Conservation (phyloP, 92 coral and sea anemone genomes). For the Epizoanthus fatuus region DNA sequence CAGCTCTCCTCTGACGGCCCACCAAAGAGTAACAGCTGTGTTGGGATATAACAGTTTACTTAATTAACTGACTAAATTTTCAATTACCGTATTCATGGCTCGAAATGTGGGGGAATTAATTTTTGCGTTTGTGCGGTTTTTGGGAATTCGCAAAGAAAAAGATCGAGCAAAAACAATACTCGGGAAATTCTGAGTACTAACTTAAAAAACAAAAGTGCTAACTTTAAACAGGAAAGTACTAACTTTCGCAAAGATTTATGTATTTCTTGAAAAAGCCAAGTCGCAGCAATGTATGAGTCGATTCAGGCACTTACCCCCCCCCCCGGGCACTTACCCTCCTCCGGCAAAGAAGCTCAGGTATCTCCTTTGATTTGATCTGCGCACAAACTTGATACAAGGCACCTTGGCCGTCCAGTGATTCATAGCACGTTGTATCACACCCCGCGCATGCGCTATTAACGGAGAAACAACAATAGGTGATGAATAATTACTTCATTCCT, state of each 20-base stretch:
- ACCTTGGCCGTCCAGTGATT: slow-evolving; percentile 84
- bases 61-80: too few species aligned
- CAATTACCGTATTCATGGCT: too few species aligned
- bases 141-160: too few species aligned
- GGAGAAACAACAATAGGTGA: background rate
- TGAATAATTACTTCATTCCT: too few species aligned
- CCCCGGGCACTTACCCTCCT: slow-evolving; percentile 72
- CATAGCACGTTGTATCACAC: slow-evolving; percentile 80
- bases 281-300: too few species aligned
- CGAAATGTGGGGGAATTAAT: too few species aligned
- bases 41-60: background rate
- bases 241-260: too few species aligned
- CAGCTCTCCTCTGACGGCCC: slow-evolving; percentile 74
- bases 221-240: too few species aligned
- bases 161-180: background rate
- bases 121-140: too few species aligned
- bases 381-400: slow-evolving; percentile 76
- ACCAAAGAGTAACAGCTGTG: slow-evolving; percentile 88
- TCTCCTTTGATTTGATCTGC: slow-evolving; percentile 14
- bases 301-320: too few species aligned
- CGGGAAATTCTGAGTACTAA: background rate
- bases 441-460: slow-evolving; percentile 60
- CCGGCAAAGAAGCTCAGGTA: slow-evolving; percentile 87
- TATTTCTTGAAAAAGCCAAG: too few species aligned
- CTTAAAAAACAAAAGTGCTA: too few species aligned